Evolutionary conservation across 2,888 invertebrate genomes (phyloP).

Genomic region (Leptodirus hochenwartii): DNA sequence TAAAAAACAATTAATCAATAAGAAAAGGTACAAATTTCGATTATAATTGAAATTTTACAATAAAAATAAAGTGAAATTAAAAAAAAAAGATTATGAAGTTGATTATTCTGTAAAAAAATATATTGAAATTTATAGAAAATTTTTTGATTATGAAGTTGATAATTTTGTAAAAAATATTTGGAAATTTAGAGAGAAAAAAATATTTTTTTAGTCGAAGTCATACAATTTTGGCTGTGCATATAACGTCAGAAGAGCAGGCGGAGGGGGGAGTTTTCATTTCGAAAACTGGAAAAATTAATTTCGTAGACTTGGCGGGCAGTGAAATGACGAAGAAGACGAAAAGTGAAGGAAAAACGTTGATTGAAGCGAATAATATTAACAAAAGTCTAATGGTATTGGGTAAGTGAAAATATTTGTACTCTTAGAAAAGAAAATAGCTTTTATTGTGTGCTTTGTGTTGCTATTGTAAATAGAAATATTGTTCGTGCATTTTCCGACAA

Average conservation of each 20-base stretch:
- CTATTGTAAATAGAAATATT: no score
- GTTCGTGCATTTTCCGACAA: no score
- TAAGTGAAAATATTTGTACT: constrained; percentile 23
- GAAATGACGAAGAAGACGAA: constrained; percentile 88
- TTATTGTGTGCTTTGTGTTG: no score
- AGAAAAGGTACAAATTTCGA: no score
- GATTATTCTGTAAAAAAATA: no score
- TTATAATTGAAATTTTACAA: no score
- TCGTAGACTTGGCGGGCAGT: constrained; percentile 92
- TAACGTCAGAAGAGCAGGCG: constrained; percentile 68
- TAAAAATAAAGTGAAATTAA: no score
- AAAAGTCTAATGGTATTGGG: constrained; percentile 88
- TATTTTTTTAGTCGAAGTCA: constrained; percentile 52
- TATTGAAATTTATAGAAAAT: no score
- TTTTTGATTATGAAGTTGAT: no score
- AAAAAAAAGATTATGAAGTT: no score
- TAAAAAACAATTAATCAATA: no score
- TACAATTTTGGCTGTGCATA: constrained; percentile 77
- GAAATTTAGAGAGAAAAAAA: not conserved
- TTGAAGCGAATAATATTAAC: constrained; percentile 93
- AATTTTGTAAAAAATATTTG: no score
- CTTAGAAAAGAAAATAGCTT: constrained; percentile 1
- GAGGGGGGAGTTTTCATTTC: constrained; percentile 72
- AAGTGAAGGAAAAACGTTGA: constrained; percentile 71
- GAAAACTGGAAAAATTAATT: constrained; percentile 86